phyloP scores from a whole-genome alignment of 2,888 invertebrate species.

The Stenoptilia bipunctidactyla region DNA sequence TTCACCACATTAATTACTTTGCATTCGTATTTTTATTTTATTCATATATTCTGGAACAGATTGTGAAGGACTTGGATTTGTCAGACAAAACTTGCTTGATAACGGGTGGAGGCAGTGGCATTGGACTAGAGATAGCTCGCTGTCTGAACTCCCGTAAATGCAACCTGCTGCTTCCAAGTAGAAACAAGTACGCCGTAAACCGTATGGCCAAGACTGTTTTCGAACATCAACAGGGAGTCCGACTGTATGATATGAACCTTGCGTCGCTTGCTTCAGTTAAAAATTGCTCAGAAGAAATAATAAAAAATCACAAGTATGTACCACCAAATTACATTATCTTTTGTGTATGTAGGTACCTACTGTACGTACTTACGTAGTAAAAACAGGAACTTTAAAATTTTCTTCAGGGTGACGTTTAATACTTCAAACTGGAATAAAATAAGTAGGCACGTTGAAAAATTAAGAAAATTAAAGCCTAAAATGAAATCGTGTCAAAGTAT shows the following conservation, averaged over 20 bases:
- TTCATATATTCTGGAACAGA: too few relatives aligned
- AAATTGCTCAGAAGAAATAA: conserved; percentile 34
- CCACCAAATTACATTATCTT: conserved; percentile 1
- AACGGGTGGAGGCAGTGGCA: conserved; percentile 95
- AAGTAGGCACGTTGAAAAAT: too few relatives aligned
- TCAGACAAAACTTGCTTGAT: conserved; percentile 85
- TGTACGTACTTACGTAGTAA: too few relatives aligned
- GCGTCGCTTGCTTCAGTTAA: conserved; percentile 48
- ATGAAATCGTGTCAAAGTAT: too few relatives aligned
- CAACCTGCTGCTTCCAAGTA: conserved; percentile 87
- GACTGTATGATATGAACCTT: conserved; percentile 39
- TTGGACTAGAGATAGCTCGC: conserved; percentile 90
- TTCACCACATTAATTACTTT: too few relatives aligned
- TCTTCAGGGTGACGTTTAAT: too few relatives aligned
- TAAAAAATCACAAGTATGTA: conserved; percentile 31
- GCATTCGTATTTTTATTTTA: too few relatives aligned
- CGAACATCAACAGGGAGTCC: conserved; percentile 25
- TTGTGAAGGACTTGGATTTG: conserved; percentile 85
- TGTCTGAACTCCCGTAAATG: conserved; percentile 87
- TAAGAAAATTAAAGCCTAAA: too few relatives aligned
- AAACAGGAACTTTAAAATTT: too few relatives aligned
- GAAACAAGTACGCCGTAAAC: conserved; percentile 76
- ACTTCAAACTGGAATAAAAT: too few relatives aligned
- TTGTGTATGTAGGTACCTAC: not conserved
- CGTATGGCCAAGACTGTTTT: conserved; percentile 28